phyloP scores from a whole-genome alignment of 2,113 vertebrate species.

The cat (Felis catus) region F.catus_Fca126_mat1.0 CM031416.1:1108501-1109000 shows the following conservation, averaged over 20 bases:
- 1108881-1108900: slow-evolving; percentile 53
- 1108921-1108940: slow-evolving; percentile 65
- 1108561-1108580: not conserved
- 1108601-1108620: slow-evolving; percentile 57
- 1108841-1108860: not conserved
- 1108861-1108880: slow-evolving; percentile 66
- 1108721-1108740: slow-evolving; percentile 48
- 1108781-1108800: slow-evolving; percentile 47
- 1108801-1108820: slow-evolving; percentile 60
- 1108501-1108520: not conserved
- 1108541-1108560: not conserved
- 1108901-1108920: slow-evolving; percentile 66
- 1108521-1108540: not conserved
- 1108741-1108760: slow-evolving; percentile 63
- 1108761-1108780: slow-evolving; percentile 64
- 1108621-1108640: slow-evolving; percentile 30
- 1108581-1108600: not conserved
- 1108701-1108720: slow-evolving; percentile 10
- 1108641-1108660: slow-evolving; percentile 43
- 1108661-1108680: slow-evolving; percentile 4
- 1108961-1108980: slow-evolving; percentile 44
- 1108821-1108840: slow-evolving; percentile 46
- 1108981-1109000: not conserved
- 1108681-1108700: slow-evolving; percentile 52
- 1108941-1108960: slow-evolving; percentile 67